Percentiles rank a stretch among this genome's conserved stretches.
Evolutionary conservation across 2,888 invertebrate species (phyloP).

Genomic region (Drosophila tripunctata): DNA sequence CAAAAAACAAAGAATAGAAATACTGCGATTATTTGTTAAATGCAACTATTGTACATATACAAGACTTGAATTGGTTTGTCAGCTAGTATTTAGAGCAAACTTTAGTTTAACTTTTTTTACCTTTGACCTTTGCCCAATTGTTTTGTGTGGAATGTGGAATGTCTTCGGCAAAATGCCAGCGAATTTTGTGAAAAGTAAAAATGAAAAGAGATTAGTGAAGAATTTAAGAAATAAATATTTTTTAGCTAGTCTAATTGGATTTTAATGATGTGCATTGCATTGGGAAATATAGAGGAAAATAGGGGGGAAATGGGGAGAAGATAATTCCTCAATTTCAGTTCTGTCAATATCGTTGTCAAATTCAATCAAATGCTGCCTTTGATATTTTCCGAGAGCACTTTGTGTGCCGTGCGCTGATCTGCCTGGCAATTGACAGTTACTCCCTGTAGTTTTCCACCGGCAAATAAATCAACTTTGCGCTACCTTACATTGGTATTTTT

Average conservation of each 20-base stretch:
- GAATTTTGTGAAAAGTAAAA: neutral
- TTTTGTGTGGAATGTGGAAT: too few relatives aligned
- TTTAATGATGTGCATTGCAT: constrained; percentile 51
- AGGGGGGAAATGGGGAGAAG: too few relatives aligned
- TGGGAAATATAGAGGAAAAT: too few relatives aligned
- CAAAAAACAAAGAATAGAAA: too few relatives aligned
- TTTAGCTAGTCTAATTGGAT: constrained; percentile 42
- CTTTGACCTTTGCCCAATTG: constrained; percentile 10
- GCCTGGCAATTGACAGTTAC: constrained; percentile 55
- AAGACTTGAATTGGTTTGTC: constrained; percentile 18
- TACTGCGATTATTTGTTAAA: constrained; percentile 19
- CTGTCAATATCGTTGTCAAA: constrained; percentile 29
- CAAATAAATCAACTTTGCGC: constrained; percentile 48
- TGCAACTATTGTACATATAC: constrained; percentile 27
- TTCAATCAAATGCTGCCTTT: constrained; percentile 37
- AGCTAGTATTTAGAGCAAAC: constrained; percentile 6
- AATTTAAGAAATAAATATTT: neutral
- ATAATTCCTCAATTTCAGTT: constrained; percentile 25
- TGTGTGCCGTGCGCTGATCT: constrained; percentile 51
- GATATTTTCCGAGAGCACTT: constrained; percentile 17
- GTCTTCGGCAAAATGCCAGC: neutral
- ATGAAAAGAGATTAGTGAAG: neutral
- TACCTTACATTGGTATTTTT: constrained; percentile 43
- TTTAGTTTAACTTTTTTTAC: neutral
- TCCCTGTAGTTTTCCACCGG: constrained; percentile 39